These are phyloP conservation scores for Caranx melampygus DNA, from an alignment of 2,113 vertebrate species.

Conservation along the genomic window DNA sequence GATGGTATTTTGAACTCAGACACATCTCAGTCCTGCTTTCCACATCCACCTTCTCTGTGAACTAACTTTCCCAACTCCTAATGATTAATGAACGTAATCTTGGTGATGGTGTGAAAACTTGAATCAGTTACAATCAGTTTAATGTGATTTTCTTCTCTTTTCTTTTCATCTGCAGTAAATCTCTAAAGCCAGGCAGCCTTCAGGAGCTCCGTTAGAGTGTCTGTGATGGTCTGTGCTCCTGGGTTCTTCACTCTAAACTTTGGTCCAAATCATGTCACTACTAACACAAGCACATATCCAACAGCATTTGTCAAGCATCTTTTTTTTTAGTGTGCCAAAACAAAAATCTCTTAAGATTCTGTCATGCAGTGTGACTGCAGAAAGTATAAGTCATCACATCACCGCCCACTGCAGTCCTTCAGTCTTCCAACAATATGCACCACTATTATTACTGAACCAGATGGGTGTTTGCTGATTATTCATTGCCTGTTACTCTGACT, in stretches of 20 bases:
- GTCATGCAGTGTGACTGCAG: constrained; percentile 28
- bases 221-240: constrained; percentile 34
- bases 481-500: constrained; percentile 63
- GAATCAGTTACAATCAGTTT: constrained; percentile 23
- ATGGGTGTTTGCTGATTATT: constrained; percentile 19
- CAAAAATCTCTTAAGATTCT: constrained; percentile 8
- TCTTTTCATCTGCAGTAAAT: constrained; percentile 78
- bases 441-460: constrained; percentile 34
- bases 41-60: background rate
- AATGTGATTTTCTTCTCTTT: constrained; percentile 40
- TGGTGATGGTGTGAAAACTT: background rate
- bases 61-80: constrained; percentile 11
- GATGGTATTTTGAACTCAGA: background rate
- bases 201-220: constrained; percentile 52
- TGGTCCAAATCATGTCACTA: constrained; percentile 29
- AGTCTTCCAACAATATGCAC: constrained; percentile 42
- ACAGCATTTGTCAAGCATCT: constrained; percentile 56
- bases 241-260: constrained; percentile 46
- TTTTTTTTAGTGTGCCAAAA: constrained; percentile 64
- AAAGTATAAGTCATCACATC: constrained; percentile 16
- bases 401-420: constrained; percentile 23
- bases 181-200: constrained; percentile 64
- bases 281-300: constrained; percentile 32
- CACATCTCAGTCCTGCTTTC: constrained; percentile 6
- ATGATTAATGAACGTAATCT: background rate